Evolutionary conservation across 1,140 invertebrate genomes (phyloP).

Genomic region (Drosophila pseudoobscura): DNA sequence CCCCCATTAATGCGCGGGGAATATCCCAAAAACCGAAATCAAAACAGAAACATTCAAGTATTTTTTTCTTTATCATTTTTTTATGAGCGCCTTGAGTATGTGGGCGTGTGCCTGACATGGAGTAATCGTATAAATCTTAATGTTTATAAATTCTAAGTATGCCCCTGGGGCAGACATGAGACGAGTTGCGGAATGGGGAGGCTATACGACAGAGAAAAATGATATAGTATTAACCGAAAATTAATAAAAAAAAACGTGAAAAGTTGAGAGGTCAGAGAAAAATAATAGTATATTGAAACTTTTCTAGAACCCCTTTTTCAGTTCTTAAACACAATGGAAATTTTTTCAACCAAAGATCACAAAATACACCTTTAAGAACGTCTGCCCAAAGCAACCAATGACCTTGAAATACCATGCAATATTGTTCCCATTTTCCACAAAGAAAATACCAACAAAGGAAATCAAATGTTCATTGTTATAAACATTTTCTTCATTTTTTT

Average conservation of each 20-base stretch:
- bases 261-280: not conserved
- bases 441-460: slow-evolving; percentile 22
- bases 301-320: too few relatives aligned
- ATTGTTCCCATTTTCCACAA: slow-evolving; percentile 17
- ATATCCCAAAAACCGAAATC: slow-evolving; percentile 16
- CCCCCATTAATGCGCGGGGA: slow-evolving; percentile 53
- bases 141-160: slow-evolving; percentile 65
- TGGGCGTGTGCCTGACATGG: slow-evolving; percentile 63
- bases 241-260: not conserved
- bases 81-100: slow-evolving; percentile 70
- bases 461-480: slow-evolving; percentile 42
- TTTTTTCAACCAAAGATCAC: too few relatives aligned
- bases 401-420: slow-evolving; percentile 27
- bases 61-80: slow-evolving; percentile 70
- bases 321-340: too few relatives aligned
- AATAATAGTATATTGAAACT: too few relatives aligned
- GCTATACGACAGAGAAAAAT: not conserved
- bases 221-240: not conserved
- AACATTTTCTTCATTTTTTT: slow-evolving; percentile 19
- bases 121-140: slow-evolving; percentile 74
- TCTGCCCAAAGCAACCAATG: not conserved
- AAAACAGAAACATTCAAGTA: slow-evolving; percentile 27
- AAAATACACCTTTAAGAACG: slow-evolving; percentile 9
- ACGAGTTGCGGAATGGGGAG: not conserved
- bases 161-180: slow-evolving; percentile 37